These are phyloP conservation scores for Drosophila heteroneura DNA, from an alignment of 2,888 invertebrate genomes.

Conservation along the genomic window DNA sequence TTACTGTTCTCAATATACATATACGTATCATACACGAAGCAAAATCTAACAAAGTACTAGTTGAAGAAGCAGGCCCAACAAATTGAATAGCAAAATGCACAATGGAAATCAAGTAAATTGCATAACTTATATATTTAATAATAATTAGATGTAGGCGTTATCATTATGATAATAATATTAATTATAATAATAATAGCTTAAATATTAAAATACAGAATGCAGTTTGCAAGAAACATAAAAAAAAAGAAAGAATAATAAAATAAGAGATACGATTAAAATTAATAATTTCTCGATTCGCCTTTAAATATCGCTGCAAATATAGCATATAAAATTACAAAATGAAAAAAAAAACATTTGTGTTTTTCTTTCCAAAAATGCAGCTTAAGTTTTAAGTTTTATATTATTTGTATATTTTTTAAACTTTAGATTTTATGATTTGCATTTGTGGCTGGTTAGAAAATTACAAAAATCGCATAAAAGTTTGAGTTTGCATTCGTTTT, in stretches of 20 bases:
- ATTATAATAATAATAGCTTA: conserved; percentile 73
- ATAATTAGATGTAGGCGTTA: conserved; percentile 59
- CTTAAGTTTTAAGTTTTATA: conserved; percentile 7
- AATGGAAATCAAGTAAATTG: conserved; percentile 50
- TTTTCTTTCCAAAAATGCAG: conserved; percentile 16
- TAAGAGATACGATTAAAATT: conserved; percentile 9
- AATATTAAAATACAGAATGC: conserved; percentile 75
- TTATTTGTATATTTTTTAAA: conserved; percentile 17
- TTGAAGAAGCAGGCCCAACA: conserved; percentile 29
- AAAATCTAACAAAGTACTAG: conserved; percentile 7
- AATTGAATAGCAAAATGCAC: conserved; percentile 37
- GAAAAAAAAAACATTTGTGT: background rate
- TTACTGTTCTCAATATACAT: conserved; percentile 27
- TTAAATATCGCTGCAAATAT: conserved; percentile 6
- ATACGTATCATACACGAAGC: conserved; percentile 31
- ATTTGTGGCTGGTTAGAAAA: conserved; percentile 63
- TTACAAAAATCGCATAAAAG: conserved; percentile 67
- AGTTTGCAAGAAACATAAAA: conserved; percentile 63
- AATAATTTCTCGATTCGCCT: conserved; percentile 26
- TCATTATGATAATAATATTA: conserved; percentile 42
- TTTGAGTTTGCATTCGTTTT: conserved; percentile 32
- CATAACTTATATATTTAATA: conserved; percentile 80
- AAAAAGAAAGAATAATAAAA: conserved; percentile 16
- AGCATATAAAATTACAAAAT: conserved; percentile 15
- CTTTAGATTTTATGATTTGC: conserved; percentile 22